Evolutionary conservation across 2,113 vertebrate species (phyloP), one percentile per base, ranked within the genome.

Genomic region (Fulica atra): DNA sequence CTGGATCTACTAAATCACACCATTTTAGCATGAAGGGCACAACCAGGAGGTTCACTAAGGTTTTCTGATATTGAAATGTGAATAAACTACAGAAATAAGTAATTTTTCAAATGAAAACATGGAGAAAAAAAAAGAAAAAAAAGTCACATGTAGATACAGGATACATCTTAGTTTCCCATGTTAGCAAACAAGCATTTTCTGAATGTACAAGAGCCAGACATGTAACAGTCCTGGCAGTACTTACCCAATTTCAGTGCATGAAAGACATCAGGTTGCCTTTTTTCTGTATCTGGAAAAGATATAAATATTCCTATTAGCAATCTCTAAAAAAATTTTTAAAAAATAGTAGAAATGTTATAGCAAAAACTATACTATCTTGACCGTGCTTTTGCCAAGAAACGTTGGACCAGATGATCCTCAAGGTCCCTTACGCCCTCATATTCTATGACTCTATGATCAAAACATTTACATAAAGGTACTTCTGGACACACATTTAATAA

Each of bases 221-320:
- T 7, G 4, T 29, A 71, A 88, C 31, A 66, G 36, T 18, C 13
- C 6, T 56, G 33, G 46, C 36, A 86, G 25, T 4, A 79, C 98
- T 98, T 94, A 99, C 99, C 99, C 94, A 99, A 85, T 97, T 99
- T 99, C 94, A 99, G 97, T 59, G 99, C 99, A 73, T 98, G 98
- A 97, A 99, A 99, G 89, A 99, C 97, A 95, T 99, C 99, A 69
- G 99, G 99, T 53, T 99, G 98, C 69, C 97, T 98, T 94, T 99
- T 99, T 94, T 99, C 99, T 71, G 99, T 98, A 96, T 99, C 99
- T 99, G 96, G 51, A 91, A 95, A 31, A 97, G 93, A 98, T 28
- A 89, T 3, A 96, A 92, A 88, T 88, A 96, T 73, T 82, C 51
- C 11, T 38, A 71, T 77, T 53, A 91, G 10, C 28, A 83, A 64